Evolutionary conservation across 1,140 invertebrate genomes (phyloP).

Genomic region (Ceratosolen solmsi): DNA sequence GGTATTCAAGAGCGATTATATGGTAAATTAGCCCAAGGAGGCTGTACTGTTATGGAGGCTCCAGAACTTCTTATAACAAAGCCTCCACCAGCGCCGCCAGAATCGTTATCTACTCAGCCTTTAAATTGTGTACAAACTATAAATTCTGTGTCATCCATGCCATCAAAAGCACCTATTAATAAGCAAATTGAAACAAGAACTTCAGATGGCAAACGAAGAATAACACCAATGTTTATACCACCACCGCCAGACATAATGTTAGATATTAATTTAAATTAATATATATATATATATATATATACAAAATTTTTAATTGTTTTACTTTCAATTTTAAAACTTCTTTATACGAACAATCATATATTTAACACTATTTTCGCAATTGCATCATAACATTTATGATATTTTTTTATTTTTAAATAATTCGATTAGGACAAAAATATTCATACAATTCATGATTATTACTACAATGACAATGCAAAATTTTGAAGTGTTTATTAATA

Average conservation of each 20-base stretch:
- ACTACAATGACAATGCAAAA: too few relatives aligned
- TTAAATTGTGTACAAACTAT: constrained; percentile 40
- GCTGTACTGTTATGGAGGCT: constrained; percentile 86
- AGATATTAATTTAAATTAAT: constrained; percentile 26
- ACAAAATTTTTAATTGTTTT: neutral
- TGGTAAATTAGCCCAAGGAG: constrained; percentile 82
- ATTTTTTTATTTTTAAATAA: too few relatives aligned
- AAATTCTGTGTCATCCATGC: constrained; percentile 58
- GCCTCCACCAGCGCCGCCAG: constrained; percentile 51
- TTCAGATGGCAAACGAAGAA: constrained; percentile 92
- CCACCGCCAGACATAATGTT: constrained; percentile 73
- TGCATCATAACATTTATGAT: too few relatives aligned
- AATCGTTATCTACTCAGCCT: neutral
- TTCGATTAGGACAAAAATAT: too few relatives aligned
- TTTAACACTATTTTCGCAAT: too few relatives aligned
- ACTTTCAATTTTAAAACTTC: neutral
- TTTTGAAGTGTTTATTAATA: too few relatives aligned
- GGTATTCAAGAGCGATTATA: constrained; percentile 88
- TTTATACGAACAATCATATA: too few relatives aligned
- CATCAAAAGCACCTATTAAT: constrained; percentile 78
- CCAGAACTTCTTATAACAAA: constrained; percentile 79
- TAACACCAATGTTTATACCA: constrained; percentile 96
- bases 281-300: too few relatives aligned
- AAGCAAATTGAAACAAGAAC: constrained; percentile 97
- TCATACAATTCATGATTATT: too few relatives aligned